Base-by-base conservation (phyloP, 2,797 vertebrate genomes). In the Microctenopoma stevenorrisi region DNA sequence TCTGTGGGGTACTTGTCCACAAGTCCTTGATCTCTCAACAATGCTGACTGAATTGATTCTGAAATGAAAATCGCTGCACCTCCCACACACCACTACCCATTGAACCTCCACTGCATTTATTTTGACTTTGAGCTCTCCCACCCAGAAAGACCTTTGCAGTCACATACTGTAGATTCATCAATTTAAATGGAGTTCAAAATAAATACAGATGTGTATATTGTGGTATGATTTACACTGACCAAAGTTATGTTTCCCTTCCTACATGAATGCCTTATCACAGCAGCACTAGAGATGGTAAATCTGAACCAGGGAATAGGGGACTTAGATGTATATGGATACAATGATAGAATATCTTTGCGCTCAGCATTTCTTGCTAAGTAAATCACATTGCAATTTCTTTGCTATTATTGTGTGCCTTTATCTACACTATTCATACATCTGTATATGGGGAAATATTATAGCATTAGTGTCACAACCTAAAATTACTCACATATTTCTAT, bases 21-120 rank as follows among this genome's bases (percentile, higher is more conserved):
- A 71, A 81, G 87, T 89, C 91, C 88, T 77, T 78, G 82, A 82
- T 87, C 83, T 75, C 68, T 85, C 69, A 65, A 72, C 68, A 78
- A 76, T 53, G 77, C 69, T 52, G 70, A 81, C 81, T 68, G 78
- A 82, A 79, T 77, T 79, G 69, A 81, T 88, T 85, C 69, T 72
- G 76, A 60, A 81, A 81, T 79, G 64, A 70, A 86, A 67, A 88
- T 67, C 1, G 15, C 75, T 72, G 69, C 53, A 46, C 54, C 83
- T 82, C 68, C 76, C 61, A 76, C 69, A 55, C 43, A 47, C 50
- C 64, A 46, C 30, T 42, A 52, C 50, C 22, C 14, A 30, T 67
- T 58, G 61, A 83, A 79, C 62, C 55, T 53, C 53, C 46, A 56
- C 59, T 38, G 68, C 72, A 70, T 68, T 74, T 13, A 72, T 61